Evolutionary conservation across 2,113 vertebrate genomes (phyloP), one percentile per base, ranked within the genome.

Genomic region (Ifrita kowaldi): DNA sequence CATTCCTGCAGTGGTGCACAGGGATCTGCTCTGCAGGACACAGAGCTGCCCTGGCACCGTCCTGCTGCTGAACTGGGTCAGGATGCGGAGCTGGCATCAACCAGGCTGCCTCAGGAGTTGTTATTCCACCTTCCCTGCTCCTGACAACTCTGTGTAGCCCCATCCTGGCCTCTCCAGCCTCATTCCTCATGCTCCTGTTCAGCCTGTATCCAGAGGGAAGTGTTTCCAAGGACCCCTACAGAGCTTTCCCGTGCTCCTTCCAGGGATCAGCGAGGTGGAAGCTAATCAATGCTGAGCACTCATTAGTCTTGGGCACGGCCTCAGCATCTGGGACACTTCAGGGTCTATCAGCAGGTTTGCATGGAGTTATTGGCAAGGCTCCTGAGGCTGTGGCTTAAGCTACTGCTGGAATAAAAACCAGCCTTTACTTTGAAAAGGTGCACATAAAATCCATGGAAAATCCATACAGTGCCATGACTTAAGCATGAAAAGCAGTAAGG

Each of bases 121-220:
- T 7, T 30, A 9, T 32, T 39, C 28, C 56, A 37, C 22, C 16
- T 18, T 4, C 27, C 39, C 32, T 20, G 27, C 42, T 70, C 52
- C 67, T 14, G 53, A n/a, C 22, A 62, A 3, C 6, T 24, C 28
- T 1, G 6, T 3, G 0, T 0, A 16, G 35, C 23, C 39, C 14
- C 5, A 2, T 13, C 30, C 55, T 22, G 50, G 50, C 28, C 27
- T 42, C 77, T 84, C 60, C 56, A 59, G 22, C 63, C 32, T 24
- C 21, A 4, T 3, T 50, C 33, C 23, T 23, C 20, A 8, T 8
- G 50, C 10, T 87, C 42, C 56, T 33, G n/a, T 16, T 62, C 55
- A 23, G 12, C 12, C 33, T 35, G 1, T 12, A 22, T 20, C n/a
- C 73, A 75, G 17, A 63, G 10, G 33, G 30, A 30, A 82, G 16